These are phyloP conservation scores for Brevimyrus niger DNA, from an alignment of 2,113 vertebrate species.

Conservation along the genomic window DNA sequence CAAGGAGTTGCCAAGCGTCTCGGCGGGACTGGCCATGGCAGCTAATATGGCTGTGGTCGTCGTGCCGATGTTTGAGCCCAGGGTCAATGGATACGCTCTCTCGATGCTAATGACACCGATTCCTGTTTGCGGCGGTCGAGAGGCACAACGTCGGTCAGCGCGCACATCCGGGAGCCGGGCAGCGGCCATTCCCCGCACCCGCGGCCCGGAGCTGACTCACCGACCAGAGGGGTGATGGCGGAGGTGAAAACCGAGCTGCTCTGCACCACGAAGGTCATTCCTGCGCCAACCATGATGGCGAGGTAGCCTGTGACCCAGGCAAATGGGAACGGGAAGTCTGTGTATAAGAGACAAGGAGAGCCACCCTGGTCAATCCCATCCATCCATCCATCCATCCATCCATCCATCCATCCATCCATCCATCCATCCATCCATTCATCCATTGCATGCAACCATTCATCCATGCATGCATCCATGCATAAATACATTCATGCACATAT, in stretches of 20 bases:
- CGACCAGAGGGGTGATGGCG: conserved; percentile 89
- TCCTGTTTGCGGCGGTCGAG: conserved; percentile 50
- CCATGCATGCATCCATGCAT: not conserved
- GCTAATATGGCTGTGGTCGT: conserved; percentile 95
- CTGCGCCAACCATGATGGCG: conserved; percentile 84
- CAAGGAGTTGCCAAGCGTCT: conserved; percentile 68
- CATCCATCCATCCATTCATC: rapidly evolving
- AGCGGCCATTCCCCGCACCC: not conserved
- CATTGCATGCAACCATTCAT: too few species aligned
- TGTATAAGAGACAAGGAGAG: conserved; percentile 21
- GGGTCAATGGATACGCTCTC: conserved; percentile 84
- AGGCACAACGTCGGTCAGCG: not conserved
- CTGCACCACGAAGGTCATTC: conserved; percentile 94
- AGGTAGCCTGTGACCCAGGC: conserved; percentile 87
- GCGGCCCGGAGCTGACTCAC: conserved; percentile 55
- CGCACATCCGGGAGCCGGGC: not conserved
- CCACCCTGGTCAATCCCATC: not conserved
- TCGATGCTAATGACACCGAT: conserved; percentile 91
- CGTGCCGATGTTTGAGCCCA: conserved; percentile 93
- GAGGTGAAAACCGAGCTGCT: conserved; percentile 98
- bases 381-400: not conserved
- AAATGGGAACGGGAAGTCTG: conserved; percentile 94
- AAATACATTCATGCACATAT: rapidly evolving
- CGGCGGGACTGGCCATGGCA: conserved; percentile 83
- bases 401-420: rapidly evolving